Percentiles rank a stretch among this genome's conserved stretches.
Conservation (phyloP, 2,113 vertebrate genomes). For the Uropsilus gracilis region DNA sequence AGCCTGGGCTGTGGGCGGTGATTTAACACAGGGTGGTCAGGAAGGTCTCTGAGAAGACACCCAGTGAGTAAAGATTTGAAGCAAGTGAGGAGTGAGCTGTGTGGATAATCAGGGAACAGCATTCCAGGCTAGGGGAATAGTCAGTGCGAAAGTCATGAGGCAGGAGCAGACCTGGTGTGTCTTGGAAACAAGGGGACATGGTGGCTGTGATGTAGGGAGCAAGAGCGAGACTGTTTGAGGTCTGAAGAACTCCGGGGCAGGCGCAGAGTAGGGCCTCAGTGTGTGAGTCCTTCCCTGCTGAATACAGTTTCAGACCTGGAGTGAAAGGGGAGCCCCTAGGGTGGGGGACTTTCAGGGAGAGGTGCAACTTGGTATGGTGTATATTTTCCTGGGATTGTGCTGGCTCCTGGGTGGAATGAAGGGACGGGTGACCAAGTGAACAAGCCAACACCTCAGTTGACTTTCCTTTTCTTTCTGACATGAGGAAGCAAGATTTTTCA, state of each 20-base stretch:
- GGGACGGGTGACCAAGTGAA: not conserved
- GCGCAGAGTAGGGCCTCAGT: not conserved
- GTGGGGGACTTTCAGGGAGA: not conserved
- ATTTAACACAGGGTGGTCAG: not conserved
- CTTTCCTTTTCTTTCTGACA: not conserved
- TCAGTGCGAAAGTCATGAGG: not conserved
- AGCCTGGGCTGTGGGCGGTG: not conserved
- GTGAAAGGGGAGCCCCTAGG: not conserved
- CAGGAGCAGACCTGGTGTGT: not conserved
- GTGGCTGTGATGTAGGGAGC: not conserved
- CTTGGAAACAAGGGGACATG: not conserved
- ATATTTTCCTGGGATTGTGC: not conserved
- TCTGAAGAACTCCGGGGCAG: accelerated
- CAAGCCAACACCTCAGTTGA: no score
- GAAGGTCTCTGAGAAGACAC: not conserved
- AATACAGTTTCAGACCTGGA: not conserved
- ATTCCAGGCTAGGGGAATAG: not conserved
- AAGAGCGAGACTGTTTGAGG: not conserved
- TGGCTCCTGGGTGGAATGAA: not conserved
- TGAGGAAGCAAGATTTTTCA: not conserved
- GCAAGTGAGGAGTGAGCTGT: not conserved
- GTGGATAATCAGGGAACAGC: not conserved
- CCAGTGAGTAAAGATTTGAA: not conserved
- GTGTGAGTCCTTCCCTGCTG: not conserved
- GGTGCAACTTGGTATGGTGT: accelerated